A percentile compares a stretch with the other conserved stretches of the same genome.
These are phyloP conservation scores for Drosophila greeni DNA, from an alignment of 2,888 invertebrate genomes.

Conservation along the genomic window DNA sequence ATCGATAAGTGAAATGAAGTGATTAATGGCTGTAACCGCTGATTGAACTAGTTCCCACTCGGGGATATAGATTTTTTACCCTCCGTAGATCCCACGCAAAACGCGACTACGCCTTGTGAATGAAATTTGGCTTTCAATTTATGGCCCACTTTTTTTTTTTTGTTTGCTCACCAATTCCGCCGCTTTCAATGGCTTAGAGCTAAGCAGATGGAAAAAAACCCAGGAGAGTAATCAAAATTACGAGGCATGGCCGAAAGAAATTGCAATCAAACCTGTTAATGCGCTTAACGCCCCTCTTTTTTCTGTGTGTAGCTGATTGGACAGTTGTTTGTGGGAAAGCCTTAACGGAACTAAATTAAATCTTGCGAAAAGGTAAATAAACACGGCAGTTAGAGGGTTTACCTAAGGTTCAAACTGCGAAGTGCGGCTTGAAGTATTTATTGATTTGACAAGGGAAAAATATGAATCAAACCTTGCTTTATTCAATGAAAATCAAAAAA, in stretches of 20 bases:
- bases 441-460: not conserved
- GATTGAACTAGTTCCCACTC: constrained; percentile 23
- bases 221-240: constrained; percentile 46
- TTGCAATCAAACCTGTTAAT: constrained; percentile 61
- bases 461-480: not conserved
- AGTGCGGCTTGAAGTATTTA: not conserved
- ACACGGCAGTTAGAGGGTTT: not conserved
- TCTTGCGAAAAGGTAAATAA: constrained; percentile 17
- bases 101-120: constrained; percentile 9
- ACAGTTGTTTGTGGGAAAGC: constrained; percentile 29
- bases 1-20: constrained; percentile 54
- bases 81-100: constrained; percentile 11
- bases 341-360: constrained; percentile 13
- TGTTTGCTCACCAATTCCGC: constrained; percentile 16
- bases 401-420: not conserved
- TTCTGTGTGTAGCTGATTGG: constrained; percentile 44
- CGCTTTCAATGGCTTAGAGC: constrained; percentile 30
- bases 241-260: constrained; percentile 30
- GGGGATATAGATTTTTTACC: constrained; percentile 15
- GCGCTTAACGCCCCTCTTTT: constrained; percentile 51
- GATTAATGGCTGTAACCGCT: constrained; percentile 50
- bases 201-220: constrained; percentile 43
- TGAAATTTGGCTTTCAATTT: constrained; percentile 16
- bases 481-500: not conserved
- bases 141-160: constrained; percentile 19